Conservation (phyloP, 64 coral and sea anemone genomes). For the Dendronephthya gigantea region DNA sequence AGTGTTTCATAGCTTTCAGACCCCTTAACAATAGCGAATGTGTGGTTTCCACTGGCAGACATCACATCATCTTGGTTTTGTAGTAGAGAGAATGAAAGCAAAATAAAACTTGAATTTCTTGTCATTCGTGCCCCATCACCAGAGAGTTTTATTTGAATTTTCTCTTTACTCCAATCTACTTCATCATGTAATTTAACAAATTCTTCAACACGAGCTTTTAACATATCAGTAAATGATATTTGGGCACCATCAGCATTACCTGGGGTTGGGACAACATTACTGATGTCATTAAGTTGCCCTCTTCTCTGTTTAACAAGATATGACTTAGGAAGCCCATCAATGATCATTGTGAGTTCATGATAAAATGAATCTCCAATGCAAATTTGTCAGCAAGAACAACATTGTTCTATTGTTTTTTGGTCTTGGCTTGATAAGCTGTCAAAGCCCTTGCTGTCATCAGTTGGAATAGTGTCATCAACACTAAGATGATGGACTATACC, state of each 20-base stretch:
- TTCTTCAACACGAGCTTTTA: too few species aligned
- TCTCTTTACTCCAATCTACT: too few species aligned
- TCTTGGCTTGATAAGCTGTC: not conserved
- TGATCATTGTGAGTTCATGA: not conserved
- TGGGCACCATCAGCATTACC: too few species aligned
- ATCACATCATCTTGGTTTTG: conserved; percentile 3
- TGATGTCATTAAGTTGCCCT: not conserved
- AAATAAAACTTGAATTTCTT: too few species aligned
- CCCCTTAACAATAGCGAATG: conserved; percentile 2
- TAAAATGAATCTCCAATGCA: not conserved
- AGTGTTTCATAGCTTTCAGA: not conserved
- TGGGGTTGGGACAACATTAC: not conserved
- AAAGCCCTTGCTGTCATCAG: not conserved
- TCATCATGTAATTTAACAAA: too few species aligned
- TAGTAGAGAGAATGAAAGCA: conserved; percentile 16
- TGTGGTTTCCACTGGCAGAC: too few species aligned
- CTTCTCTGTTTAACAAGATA: not conserved
- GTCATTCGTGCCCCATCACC: conserved; percentile 13
- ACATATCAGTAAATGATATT: too few species aligned
- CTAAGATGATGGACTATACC: not conserved
- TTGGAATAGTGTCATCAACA: not conserved
- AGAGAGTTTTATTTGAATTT: conserved; percentile 14
- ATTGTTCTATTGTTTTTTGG: not conserved
- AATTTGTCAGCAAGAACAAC: too few species aligned
- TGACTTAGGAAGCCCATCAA: not conserved